Base-by-base conservation (phyloP, 2,888 invertebrate species). In the Hirtodrosophila duncani region DNA sequence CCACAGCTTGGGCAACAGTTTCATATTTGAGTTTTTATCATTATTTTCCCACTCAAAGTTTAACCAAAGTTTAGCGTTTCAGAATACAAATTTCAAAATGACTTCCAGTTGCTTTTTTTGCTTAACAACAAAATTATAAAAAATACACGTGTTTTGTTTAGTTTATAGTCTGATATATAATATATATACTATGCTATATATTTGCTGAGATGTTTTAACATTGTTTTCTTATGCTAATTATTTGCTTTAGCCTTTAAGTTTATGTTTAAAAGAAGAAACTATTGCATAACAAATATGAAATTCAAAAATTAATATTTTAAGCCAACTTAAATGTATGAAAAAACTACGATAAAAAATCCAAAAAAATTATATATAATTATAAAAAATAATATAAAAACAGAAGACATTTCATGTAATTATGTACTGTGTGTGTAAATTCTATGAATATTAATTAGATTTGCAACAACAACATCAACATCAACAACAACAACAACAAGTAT, bases 21-120 rank as follows among this genome's bases (percentile, higher is more conserved):
- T 29, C 8, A 9, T 14, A 9, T 33, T 27, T 21, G 20, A 34
- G 41, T 39, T 26, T 34, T 48, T 48, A 9, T 48, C 46, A 44
- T 45, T 63, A 57, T 77, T 57, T 63, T 77, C 68, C n/a, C n/a
- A n/a, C n/a, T 80, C 80, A 72, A 80, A 75, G 80, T 80, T 64
- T 62, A 72, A 80, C 72, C 72, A 72, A 72, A 80, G 80, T 62
- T 65, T 69, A 29, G 49, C 30, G 46, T 66, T 41, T 41, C 30
- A 59, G 42, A 20, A 39, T 27, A 38, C 42, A 51, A 44, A 51
- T 67, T 52, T 44, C n/a, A n/a, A n/a, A 50, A 61, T 67, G 56
- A 80, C 74, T 80, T 74, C 74, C 81, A 72, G 50, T 59, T 56
- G 52, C 23, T 42, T 24, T 24, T 34, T 44, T 41, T 36, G 50